Conservation (phyloP, 2,888 invertebrate genomes). For the Linnaemya vulpina region DNA sequence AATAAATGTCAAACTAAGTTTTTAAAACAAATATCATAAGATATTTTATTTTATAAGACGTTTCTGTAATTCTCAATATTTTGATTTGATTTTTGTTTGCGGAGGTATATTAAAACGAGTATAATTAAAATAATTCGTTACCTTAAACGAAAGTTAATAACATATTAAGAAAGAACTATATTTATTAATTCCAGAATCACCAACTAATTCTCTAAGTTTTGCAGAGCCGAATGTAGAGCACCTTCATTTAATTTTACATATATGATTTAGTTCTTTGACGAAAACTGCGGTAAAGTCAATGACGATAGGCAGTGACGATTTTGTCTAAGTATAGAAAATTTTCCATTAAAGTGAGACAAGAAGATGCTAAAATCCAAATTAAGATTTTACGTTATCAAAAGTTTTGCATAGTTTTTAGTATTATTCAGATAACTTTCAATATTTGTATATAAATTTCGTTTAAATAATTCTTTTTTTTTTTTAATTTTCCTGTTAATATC, state of each 20-base stretch:
- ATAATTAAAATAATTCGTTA: too few species aligned
- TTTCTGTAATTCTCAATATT: too few species aligned
- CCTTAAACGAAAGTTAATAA: too few species aligned
- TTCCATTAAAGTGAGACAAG: conserved; percentile 1
- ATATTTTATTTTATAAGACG: too few species aligned
- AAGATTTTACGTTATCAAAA: conserved; percentile 27
- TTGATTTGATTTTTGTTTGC: too few species aligned
- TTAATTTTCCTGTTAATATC: conserved; percentile 46
- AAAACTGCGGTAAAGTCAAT: conserved; percentile 55
- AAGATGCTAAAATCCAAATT: neutral
- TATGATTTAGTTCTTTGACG: conserved; percentile 5
- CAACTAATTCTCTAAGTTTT: neutral
- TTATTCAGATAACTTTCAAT: conserved; percentile 10
- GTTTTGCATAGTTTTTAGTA: conserved; percentile 14
- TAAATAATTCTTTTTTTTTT: conserved; percentile 29
- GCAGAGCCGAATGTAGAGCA: neutral
- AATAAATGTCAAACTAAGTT: too few species aligned
- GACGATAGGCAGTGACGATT: conserved; percentile 37
- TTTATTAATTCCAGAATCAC: too few species aligned
- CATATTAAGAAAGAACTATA: too few species aligned
- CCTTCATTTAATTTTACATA: conserved; percentile 18
- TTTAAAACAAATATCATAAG: too few species aligned
- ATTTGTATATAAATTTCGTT: conserved; percentile 3
- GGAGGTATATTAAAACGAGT: too few species aligned
- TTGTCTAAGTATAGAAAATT: conserved; percentile 26